These are phyloP conservation scores for Apeltes quadracus DNA, from an alignment of 2,113 vertebrate species.

Conservation along the genomic window DNA sequence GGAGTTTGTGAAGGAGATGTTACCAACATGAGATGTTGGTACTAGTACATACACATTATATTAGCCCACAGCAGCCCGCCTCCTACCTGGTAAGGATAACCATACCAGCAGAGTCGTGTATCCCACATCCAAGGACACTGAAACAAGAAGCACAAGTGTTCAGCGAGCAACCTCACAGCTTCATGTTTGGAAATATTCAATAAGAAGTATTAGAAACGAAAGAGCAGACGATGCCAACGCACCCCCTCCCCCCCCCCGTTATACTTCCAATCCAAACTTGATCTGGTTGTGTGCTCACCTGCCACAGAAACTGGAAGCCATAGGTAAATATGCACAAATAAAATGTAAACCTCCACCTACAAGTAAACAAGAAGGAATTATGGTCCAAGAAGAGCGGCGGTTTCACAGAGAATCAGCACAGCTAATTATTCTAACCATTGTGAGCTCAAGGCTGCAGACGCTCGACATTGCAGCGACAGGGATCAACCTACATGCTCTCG, in stretches of 20 bases:
- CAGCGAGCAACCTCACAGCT: background rate
- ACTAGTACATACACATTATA: too few relatives aligned
- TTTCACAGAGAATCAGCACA: conserved; percentile 3
- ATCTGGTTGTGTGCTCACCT: conserved; percentile 82
- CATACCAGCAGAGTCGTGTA: conserved; percentile 94
- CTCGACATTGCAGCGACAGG: background rate
- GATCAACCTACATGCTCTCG: conserved; percentile 94
- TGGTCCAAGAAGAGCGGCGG: background rate
- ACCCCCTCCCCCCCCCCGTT: background rate
- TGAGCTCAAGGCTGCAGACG: too few relatives aligned
- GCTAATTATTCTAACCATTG: too few relatives aligned
- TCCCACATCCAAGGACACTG: conserved; percentile 96
- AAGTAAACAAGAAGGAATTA: conserved; percentile 56
- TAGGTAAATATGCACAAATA: conserved; percentile 94
- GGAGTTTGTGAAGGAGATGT: background rate
- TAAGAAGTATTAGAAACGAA: background rate
- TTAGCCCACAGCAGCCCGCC: too few relatives aligned
- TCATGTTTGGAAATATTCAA: background rate
- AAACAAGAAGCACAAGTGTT: conserved; percentile 11
- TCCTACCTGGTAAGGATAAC: conserved; percentile 97
- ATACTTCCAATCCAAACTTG: background rate
- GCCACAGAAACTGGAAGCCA: conserved; percentile 91
- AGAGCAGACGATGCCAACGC: background rate
- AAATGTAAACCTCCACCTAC: conserved; percentile 97
- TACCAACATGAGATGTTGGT: too few relatives aligned